A percentile compares a stretch with the other conserved stretches of the same genome.
These are phyloP conservation scores for Hemicordylus capensis DNA, from an alignment of 2,113 vertebrate genomes.

Conservation along the genomic window DNA sequence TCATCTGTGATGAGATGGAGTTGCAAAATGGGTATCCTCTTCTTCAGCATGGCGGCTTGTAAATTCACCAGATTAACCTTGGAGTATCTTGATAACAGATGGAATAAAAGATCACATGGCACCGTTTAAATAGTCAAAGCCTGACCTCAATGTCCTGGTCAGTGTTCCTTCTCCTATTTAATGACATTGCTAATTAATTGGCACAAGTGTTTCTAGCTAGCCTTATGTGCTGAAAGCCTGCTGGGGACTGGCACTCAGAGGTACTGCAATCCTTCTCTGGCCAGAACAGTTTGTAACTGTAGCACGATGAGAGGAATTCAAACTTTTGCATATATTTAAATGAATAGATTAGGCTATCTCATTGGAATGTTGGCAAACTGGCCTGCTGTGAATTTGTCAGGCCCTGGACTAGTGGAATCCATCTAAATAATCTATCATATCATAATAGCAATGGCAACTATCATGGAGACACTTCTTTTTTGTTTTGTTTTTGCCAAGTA, in stretches of 20 bases:
- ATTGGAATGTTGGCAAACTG: conserved; percentile 3
- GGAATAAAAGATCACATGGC: conserved; percentile 72
- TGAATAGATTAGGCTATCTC: conserved; percentile 7
- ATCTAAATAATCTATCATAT: background rate
- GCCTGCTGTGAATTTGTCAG: background rate
- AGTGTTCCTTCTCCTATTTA: conserved; percentile 73
- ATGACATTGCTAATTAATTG: conserved; percentile 76
- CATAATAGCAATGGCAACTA: conserved; percentile 27
- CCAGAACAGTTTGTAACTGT: conserved; percentile 28
- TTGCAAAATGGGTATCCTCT: conserved; percentile 69
- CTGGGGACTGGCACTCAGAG: conserved; percentile 57
- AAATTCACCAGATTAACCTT: conserved; percentile 73
- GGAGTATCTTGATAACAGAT: conserved; percentile 78
- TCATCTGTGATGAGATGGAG: conserved; percentile 55
- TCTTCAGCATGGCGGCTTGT: conserved; percentile 66
- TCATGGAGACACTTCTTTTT: conserved; percentile 18
- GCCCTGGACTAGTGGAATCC: background rate
- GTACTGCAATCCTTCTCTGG: conserved; percentile 52
- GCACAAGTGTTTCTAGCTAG: conserved; percentile 61
- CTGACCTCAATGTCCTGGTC: conserved; percentile 74
- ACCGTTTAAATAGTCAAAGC: conserved; percentile 69
- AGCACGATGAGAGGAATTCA: conserved; percentile 14
- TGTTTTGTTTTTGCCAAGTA: background rate
- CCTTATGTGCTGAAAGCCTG: conserved; percentile 62
- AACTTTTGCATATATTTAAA: background rate